Evolutionary conservation across 2,113 vertebrate genomes (phyloP), one percentile per base, ranked within the genome.

Genomic region (Sinocyclocheilus anshuiensis): DNA sequence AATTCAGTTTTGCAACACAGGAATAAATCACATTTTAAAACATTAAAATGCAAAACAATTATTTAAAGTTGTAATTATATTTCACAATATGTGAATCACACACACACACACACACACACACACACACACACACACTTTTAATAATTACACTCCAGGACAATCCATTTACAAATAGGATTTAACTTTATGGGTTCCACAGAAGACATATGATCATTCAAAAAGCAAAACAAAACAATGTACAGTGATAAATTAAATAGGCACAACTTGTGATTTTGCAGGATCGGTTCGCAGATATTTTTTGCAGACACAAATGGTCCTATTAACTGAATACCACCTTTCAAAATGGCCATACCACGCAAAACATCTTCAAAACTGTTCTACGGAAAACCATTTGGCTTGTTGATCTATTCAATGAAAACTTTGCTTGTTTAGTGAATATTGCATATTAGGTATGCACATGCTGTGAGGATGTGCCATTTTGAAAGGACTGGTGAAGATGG

Each of bases 111-210:
- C 45, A 9, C 20, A 59, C 20, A 20, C 2, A 0, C 20, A 59
- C 7, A n/a, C 20, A 59, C 57, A 61, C 57, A 61, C 8, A 3
- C 20, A 59, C 20, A 59, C 57, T 22, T 4, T 1, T 22, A 61
- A 61, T 61, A 61, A 61, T 11, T 10, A 61, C 80, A 92, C 87
- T 24, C 75, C 77, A 87, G 87, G 86, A 91, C 91, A 88, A 90
- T 88, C 84, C 59, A 77, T 93, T 92, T 92, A 94, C 92, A 95
- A 92, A 93, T 92, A 90, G 87, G 87, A 89, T 91, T 90, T 87
- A 88, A 84, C 83, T 86, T 72, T 59, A 77, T 69, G 71, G 81
- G 72, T 88, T 84, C 83, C 85, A 89, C 88, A 88, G 63, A 88
- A 86, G 87, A 77, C 79, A 71, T 55, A 74, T 81, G 82, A 87